Conservation (phyloP, 2,113 vertebrate genomes). For the Gymnarchus niloticus region DNA sequence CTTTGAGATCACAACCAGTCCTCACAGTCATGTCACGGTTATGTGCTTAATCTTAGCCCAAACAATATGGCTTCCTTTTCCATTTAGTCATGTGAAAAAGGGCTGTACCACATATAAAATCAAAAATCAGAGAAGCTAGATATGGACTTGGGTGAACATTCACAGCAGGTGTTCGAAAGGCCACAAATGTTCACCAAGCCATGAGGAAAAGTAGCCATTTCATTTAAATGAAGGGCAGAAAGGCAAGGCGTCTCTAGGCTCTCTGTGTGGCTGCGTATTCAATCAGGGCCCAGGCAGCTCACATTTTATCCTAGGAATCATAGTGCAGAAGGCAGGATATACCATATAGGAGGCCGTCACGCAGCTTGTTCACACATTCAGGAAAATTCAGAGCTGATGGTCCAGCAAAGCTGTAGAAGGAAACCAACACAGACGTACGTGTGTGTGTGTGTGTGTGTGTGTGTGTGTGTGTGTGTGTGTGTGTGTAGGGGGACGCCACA, state of each 20-base stretch:
- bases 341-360: background rate
- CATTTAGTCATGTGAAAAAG: background rate
- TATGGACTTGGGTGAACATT: background rate
- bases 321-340: background rate
- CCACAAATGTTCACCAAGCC: background rate
- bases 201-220: background rate
- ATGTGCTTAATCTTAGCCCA: background rate
- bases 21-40: background rate
- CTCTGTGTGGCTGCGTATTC: background rate
- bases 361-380: background rate
- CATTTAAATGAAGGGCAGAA: background rate
- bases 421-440: background rate
- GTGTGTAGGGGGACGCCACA: too few species aligned
- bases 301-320: background rate
- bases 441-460: too few species aligned
- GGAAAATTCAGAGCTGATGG: background rate
- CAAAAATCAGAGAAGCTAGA: background rate
- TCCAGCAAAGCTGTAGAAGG: background rate
- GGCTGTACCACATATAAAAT: background rate
- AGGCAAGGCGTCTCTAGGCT: background rate
- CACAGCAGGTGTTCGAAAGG: constrained; percentile 2
- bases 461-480: too few species aligned
- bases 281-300: background rate
- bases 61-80: background rate
- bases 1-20: background rate